Conservation (phyloP, 2,888 invertebrate genomes). For the Malthinus seriepunctatus region DNA sequence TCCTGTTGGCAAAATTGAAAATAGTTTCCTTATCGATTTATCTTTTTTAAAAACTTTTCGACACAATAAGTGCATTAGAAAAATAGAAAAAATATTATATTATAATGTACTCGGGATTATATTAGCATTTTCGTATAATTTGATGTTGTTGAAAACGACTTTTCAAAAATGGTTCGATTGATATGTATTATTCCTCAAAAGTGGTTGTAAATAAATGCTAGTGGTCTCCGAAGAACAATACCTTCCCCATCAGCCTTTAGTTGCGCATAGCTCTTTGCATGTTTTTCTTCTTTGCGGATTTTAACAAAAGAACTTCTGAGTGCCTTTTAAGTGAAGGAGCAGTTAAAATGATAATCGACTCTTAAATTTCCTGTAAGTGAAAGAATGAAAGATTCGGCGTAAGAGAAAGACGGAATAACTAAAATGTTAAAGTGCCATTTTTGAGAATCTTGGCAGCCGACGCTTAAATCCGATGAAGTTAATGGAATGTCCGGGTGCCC, state of each 20-base stretch:
- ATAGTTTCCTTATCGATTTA: constrained; percentile 1
- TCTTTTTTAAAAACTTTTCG: not conserved
- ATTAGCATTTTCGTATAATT: constrained; percentile 27
- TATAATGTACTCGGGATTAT: not conserved
- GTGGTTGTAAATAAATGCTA: constrained; percentile 30
- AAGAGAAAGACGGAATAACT: constrained; percentile 35
- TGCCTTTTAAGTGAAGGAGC: constrained; percentile 50
- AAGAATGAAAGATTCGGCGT: constrained; percentile 35
- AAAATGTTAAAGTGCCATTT: constrained; percentile 44
- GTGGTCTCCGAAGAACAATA: constrained; percentile 36
- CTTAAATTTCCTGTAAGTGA: constrained; percentile 42
- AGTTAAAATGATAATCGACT: constrained; percentile 53
- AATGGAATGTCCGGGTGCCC: constrained; percentile 42
- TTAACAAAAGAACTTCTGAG: constrained; percentile 48
- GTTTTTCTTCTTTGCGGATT: constrained; percentile 44
- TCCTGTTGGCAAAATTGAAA: constrained; percentile 12
- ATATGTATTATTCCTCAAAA: constrained; percentile 32
- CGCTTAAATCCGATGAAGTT: constrained; percentile 41
- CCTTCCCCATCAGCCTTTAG: constrained; percentile 32
- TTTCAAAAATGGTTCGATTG: constrained; percentile 31
- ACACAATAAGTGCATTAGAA: constrained; percentile 6
- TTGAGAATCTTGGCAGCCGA: constrained; percentile 35
- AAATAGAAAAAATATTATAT: not conserved
- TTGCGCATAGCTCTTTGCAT: constrained; percentile 33
- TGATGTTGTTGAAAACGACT: constrained; percentile 25